Evolutionary conservation across 1,140 invertebrate species (phyloP).

Genomic region (Zaprionus ornatus): DNA sequence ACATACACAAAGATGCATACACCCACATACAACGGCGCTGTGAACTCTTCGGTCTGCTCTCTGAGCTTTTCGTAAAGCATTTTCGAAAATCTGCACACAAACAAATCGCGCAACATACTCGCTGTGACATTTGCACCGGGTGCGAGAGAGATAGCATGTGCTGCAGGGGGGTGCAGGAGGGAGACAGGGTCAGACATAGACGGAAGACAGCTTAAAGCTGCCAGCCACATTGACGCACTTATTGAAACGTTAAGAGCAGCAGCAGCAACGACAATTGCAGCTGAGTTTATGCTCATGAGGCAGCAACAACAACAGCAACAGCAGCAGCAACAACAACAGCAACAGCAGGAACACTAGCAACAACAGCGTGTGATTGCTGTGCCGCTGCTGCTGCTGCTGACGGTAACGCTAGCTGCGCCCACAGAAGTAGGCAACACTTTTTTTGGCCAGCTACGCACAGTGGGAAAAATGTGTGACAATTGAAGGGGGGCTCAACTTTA

Average conservation of each 20-base stretch:
- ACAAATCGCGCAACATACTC: conserved; percentile 68
- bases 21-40: conserved; percentile 4
- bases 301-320: conserved; percentile 5
- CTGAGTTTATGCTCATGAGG: too few species aligned
- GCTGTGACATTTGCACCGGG: conserved; percentile 35
- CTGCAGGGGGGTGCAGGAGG: background rate
- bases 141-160: background rate
- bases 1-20: background rate
- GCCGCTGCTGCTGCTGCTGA: conserved; percentile 7
- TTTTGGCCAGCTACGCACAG: background rate
- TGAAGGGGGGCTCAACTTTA: too few species aligned
- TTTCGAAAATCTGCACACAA: conserved; percentile 54
- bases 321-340: background rate
- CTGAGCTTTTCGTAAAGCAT: conserved; percentile 38
- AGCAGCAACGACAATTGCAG: conserved; percentile 2
- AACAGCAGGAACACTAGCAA: background rate
- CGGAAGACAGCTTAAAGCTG: conserved; percentile 34
- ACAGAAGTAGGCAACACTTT: conserved; percentile 50
- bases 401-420: conserved; percentile 18
- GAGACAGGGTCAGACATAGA: background rate
- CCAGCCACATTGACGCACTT: conserved; percentile 53
- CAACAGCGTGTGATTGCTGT: background rate
- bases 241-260: conserved; percentile 56
- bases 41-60: conserved; percentile 24
- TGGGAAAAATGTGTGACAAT: background rate